Conservation (phyloP, 2,113 vertebrate genomes). For the Pica pica region DNA sequence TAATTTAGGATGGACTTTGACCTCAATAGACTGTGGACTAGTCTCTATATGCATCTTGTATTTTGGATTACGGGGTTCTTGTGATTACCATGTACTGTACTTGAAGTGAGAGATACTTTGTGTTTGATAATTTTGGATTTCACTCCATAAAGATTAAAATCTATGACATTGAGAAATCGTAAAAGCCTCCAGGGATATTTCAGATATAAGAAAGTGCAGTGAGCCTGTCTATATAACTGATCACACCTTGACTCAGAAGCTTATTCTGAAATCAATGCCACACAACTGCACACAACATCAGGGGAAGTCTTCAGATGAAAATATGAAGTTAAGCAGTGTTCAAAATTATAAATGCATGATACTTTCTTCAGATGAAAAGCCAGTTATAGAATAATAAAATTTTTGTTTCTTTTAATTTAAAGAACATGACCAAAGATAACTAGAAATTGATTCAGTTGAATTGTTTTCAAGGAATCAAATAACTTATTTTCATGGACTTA, state of each 20-base stretch:
- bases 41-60: not conserved
- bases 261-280: slow-evolving; percentile 75
- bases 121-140: slow-evolving; percentile 74
- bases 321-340: not conserved
- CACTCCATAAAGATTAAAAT: slow-evolving; percentile 81
- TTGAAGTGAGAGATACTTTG: slow-evolving; percentile 63
- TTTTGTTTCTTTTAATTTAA: not conserved
- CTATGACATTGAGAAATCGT: slow-evolving; percentile 81
- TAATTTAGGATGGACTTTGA: not conserved
- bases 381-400: not conserved
- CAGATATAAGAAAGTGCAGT: slow-evolving; percentile 77
- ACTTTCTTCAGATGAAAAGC: not conserved
- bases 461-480: not conserved
- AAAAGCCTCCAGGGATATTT: slow-evolving; percentile 81
- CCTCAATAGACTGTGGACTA: not conserved
- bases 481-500: not conserved
- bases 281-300: not conserved
- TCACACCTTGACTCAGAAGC: slow-evolving; percentile 80
- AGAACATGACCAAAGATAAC: slow-evolving; percentile 11
- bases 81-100: not conserved
- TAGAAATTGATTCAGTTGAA: slow-evolving; percentile 18
- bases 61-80: not conserved
- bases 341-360: not conserved
- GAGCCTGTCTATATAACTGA: slow-evolving; percentile 83
- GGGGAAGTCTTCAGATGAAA: not conserved